phyloP scores from a whole-genome alignment of 2,113 vertebrate genomes.

The Donacobius atricapilla region DNA sequence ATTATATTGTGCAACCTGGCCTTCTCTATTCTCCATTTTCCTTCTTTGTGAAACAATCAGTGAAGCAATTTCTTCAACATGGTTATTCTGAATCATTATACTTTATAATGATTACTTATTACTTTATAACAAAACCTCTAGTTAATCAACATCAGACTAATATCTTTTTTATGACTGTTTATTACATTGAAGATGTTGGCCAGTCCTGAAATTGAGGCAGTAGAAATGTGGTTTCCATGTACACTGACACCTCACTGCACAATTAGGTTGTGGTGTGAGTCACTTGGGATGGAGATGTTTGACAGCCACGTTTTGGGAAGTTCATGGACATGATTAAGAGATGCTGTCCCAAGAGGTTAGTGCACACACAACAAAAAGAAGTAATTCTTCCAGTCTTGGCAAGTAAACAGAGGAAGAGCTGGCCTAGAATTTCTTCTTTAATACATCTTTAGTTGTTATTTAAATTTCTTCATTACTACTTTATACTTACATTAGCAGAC shows the following conservation, averaged over 20 bases:
- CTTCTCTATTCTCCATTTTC: not conserved
- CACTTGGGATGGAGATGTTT: not conserved
- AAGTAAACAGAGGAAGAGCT: not conserved
- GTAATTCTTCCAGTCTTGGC: not conserved
- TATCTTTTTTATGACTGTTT: not conserved
- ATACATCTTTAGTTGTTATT: not conserved
- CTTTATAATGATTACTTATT: no score
- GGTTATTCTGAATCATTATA: not conserved
- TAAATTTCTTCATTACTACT: not conserved
- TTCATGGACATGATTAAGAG: not conserved
- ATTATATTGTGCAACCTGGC: not conserved
- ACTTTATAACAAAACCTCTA: not conserved
- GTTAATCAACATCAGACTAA: not conserved
- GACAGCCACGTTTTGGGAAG: not conserved
- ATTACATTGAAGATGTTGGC: not conserved
- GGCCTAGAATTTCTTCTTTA: not conserved
- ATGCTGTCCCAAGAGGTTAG: rapidly evolving
- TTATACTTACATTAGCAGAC: not conserved
- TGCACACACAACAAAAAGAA: not conserved
- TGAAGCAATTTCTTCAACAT: not conserved
- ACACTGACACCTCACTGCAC: not conserved
- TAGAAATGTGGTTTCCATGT: not conserved
- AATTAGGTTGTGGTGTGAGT: not conserved
- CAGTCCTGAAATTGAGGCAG: not conserved
- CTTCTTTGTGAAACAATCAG: not conserved